Base-by-base conservation (phyloP, 2,888 invertebrate genomes). In the Parascotia fuliginaria region DNA sequence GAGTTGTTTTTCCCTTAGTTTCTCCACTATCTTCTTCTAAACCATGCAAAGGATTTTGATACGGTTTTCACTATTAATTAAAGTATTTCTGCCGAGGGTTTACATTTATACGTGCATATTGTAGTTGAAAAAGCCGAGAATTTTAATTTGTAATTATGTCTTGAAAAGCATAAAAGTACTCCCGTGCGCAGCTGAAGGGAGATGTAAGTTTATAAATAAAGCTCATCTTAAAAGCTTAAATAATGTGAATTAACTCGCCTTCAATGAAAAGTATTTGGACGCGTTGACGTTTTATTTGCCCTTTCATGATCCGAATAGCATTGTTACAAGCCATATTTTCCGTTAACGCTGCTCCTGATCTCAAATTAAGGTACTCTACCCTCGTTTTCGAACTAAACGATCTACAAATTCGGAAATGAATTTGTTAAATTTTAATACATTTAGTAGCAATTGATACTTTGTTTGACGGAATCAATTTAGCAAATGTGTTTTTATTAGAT, bases 401-500 rank as follows among this genome's bases (percentile, higher is more conserved):
- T 59, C 40, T 47, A 59, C 42, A 46, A 64, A 47, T 47, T 54
- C 49, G 24, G 39, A 41, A 37, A 54, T 58, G 54, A 54, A 49
- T 63, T 60, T 53, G 54, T 54, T 36, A 49, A 42, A 63, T 59
- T 53, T 49, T 47, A 52, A 62, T 57, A 47, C 41, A 47, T 47
- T 62, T 51, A 51, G 36, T 39, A 31, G 34, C 34, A 56, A 62
- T 39, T 61, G 49, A 47, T 62, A 32, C 41, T 62, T 36, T 4
- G 24, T 39, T 37, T 60, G 22, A 42, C 46, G 27, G 7, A 33
- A 9, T 14, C 13, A 50, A 41, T 1, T 42, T 32, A 27, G 19
- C n/a, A 55, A 2, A 24, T 16, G 53, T 27, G 42, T 15, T 37
- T 14, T 19, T n/a, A 39, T 32, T 0, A 27, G 29, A 9, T 7